Evolutionary conservation across 2,888 invertebrate genomes (phyloP), one percentile per base, ranked within the genome.

Genomic region (Agriopis leucophaearia): DNA sequence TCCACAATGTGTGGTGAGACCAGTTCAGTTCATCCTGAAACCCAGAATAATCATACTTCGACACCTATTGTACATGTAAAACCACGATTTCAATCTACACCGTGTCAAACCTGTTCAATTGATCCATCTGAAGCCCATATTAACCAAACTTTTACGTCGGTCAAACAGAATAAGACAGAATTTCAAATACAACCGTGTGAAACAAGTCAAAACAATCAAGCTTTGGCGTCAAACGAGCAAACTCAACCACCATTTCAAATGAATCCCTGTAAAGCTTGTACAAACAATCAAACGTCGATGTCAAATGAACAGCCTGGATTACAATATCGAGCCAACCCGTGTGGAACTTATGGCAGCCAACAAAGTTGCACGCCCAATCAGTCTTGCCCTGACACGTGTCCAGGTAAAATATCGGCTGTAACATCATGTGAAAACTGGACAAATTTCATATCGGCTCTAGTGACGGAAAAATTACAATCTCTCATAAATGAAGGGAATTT

Each of bases 391-490:
- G 42, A 55, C 8, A 8, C 18, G 4, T 42, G 55, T 27, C 55
- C 42, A 42, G 12, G 9, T 38, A 54, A 54, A 54, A 1, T 16
- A 16, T 16, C 52, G 3, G 42, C 42, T 13, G 54, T 10, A 54
- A 54, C 54, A 40, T 54, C 54, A 6, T 54, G 54, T 38, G 54
- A 54, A 54, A 40, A 54, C 54, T 54, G 54, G 54, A 10, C 15
- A 15, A 40, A 54, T 38, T 40, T 40, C 9, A 12, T 38, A 16
- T 38, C 54, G 1, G 16, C 38, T 13, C 16, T 54, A 40, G 54
- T 54, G 7, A 12, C 54, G 12, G 54, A 54, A 54, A 54, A 54
- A 10, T 13, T 18, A 13, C 55, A 55, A 42, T 16, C 18, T 36
- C 10, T 27, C 3, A 13, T 18, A n/a, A 18, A 18, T 8, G 42